Evolutionary conservation across 2,797 vertebrate species (phyloP).

Genomic region (Eulemur coronatus): DNA sequence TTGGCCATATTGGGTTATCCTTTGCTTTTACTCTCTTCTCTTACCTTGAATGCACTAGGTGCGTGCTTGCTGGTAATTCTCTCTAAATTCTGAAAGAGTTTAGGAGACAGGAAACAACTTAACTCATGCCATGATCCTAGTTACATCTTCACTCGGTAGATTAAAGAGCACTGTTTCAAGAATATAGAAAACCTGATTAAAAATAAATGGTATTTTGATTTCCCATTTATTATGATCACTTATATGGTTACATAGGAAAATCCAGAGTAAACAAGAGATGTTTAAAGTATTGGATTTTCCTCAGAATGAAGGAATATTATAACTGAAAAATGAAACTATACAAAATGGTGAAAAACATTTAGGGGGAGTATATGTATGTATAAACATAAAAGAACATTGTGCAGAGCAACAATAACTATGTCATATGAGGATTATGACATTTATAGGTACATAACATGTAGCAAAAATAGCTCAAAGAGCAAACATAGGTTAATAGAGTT

Average conservation of each 20-base stretch:
- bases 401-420: neutral
- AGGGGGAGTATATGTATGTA: neutral
- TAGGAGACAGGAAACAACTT: neutral
- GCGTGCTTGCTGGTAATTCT: neutral
- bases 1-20: neutral
- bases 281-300: neutral
- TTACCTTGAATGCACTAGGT: neutral
- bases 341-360: neutral
- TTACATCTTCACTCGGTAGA: neutral
- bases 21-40: neutral
- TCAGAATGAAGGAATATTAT: neutral
- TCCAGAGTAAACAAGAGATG: neutral
- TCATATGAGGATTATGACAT: neutral
- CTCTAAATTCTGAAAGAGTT: neutral
- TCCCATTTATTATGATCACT: neutral
- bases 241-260: neutral
- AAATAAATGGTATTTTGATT: neutral
- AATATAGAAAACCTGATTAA: neutral
- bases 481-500: neutral
- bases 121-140: neutral
- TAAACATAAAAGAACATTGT: neutral
- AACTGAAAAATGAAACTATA: neutral
- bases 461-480: neutral
- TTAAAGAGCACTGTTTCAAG: neutral
- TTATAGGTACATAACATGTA: neutral